Base-by-base conservation (phyloP, 2,113 vertebrate species). In the Quiscalus mexicanus region DNA sequence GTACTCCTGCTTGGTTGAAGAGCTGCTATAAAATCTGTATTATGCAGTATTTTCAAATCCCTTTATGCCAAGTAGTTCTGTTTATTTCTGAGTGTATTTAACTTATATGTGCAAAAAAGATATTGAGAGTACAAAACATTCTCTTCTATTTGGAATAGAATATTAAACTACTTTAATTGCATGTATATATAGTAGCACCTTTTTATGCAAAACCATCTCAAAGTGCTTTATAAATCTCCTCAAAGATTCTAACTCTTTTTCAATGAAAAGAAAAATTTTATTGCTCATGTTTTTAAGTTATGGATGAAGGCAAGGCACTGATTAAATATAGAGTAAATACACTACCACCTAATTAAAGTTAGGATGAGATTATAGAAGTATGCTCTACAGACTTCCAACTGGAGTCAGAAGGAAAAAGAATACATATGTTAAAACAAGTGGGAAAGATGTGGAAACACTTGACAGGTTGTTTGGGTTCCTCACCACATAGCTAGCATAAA, bases 161-260 rank as follows among this genome's bases (percentile, higher is more conserved):
- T 83, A 84, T 84, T 33, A 65, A 83, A 73, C 39, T 11, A 31
- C 28, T 83, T 88, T 30, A 95, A 55, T 44, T 86, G 35, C 47
- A 55, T 45, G 23, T 60, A 50, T 16, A 65, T 47, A 67, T 27
- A 80, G 63, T 58, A 47, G 31, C 52, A 89, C 14, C 30, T 88
- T 91, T 88, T 93, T 59, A 88, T 93, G 87, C 75, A 96, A 95
- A 95, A 88, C 20, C 44, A 64, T 90, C 71, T 93, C 47, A 37
- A 96, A 93, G 73, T 91, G 92, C 90, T 90, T 95, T 96, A 88
- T 45, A 74, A 80, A 84, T 69, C 16, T 75, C 42, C 69, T 91
- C 42, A 68, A 71, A 91, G 19, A 63, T 81, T 91, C n/a, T 80
- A 69, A 85, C 31, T 59, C 23, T 13, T 5, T 79, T 63, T 59